Conservation (phyloP, 2,888 invertebrate genomes). For the Lasiommata megera region DNA sequence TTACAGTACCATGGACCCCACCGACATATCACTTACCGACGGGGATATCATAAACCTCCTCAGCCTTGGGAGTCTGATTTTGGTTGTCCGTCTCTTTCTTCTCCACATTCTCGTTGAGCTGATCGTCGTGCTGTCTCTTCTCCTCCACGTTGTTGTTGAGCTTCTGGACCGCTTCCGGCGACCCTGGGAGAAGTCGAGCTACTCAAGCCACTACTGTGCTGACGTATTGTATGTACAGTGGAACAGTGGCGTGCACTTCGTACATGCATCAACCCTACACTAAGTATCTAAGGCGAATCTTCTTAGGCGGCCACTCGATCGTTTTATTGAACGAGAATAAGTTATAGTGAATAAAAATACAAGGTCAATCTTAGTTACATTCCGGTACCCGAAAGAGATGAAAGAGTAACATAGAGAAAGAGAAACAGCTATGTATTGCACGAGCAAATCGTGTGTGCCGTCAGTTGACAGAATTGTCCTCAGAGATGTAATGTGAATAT, state of each 20-base stretch:
- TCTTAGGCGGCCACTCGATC: too few relatives aligned
- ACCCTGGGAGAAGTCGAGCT: slow-evolving; percentile 59
- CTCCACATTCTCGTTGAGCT: slow-evolving; percentile 41
- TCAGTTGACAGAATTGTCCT: too few relatives aligned
- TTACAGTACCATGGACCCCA: neutral
- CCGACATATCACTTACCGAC: slow-evolving; percentile 58
- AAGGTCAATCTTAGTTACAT: too few relatives aligned
- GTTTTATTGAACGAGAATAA: too few relatives aligned
- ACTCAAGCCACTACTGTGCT: slow-evolving; percentile 24
- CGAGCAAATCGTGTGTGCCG: too few relatives aligned
- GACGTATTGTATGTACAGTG: neutral
- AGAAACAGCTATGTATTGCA: too few relatives aligned
- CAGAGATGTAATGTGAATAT: too few relatives aligned
- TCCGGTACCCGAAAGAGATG: too few relatives aligned
- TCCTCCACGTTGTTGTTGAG: slow-evolving; percentile 63
- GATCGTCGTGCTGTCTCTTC: slow-evolving; percentile 41
- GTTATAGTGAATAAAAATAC: too few relatives aligned
- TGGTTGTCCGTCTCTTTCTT: slow-evolving; percentile 52
- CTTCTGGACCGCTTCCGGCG: slow-evolving; percentile 54
- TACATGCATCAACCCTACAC: too few relatives aligned
- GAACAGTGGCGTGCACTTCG: neutral
- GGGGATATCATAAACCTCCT: slow-evolving; percentile 75
- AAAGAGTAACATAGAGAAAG: too few relatives aligned
- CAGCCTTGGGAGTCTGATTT: slow-evolving; percentile 55
- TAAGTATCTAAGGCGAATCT: too few relatives aligned